Conservation (phyloP, 2,113 vertebrate species). For the Anguilla rostrata region DNA sequence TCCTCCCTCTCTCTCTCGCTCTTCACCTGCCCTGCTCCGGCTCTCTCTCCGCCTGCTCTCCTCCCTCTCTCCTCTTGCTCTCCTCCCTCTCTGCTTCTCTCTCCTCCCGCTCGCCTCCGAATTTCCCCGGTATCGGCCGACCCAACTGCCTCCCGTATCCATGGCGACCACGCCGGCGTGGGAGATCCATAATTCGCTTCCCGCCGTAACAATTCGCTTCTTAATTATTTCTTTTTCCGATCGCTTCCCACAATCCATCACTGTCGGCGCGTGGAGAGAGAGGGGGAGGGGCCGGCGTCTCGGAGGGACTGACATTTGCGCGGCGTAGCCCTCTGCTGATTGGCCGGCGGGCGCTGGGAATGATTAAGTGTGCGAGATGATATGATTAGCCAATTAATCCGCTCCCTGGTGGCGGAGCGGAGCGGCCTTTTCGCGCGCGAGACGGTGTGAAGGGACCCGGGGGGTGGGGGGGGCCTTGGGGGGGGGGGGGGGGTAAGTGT, state of each 20-base stretch:
- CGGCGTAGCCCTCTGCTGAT: slow-evolving; percentile 79
- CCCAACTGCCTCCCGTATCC: no score
- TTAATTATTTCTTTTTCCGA: neutral
- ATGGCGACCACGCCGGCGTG: no score
- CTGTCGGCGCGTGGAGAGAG: slow-evolving; percentile 59
- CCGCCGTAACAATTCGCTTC: no score
- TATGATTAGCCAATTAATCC: slow-evolving; percentile 84
- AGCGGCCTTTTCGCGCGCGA: neutral
- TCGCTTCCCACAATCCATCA: slow-evolving; percentile 56
- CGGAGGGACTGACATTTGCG: slow-evolving; percentile 79
- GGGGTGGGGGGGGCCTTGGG: no score
- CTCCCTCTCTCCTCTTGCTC: neutral
- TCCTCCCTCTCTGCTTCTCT: slow-evolving; percentile 17
- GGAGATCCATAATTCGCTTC: no score
- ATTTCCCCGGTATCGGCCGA: no score
- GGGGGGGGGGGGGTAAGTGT: slow-evolving; percentile 31
- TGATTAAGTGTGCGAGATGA: slow-evolving; percentile 85
- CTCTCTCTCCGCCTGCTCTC: no score
- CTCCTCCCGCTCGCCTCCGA: neutral
- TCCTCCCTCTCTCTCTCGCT: no score
- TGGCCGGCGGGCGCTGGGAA: slow-evolving; percentile 80
- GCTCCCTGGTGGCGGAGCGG: slow-evolving; percentile 61
- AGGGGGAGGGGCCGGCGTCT: slow-evolving; percentile 64
- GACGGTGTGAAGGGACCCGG: neutral
- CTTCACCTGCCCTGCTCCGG: no score